Base-by-base conservation (phyloP, 2,797 vertebrate genomes). In the Acestrorhynchus altus region DNA sequence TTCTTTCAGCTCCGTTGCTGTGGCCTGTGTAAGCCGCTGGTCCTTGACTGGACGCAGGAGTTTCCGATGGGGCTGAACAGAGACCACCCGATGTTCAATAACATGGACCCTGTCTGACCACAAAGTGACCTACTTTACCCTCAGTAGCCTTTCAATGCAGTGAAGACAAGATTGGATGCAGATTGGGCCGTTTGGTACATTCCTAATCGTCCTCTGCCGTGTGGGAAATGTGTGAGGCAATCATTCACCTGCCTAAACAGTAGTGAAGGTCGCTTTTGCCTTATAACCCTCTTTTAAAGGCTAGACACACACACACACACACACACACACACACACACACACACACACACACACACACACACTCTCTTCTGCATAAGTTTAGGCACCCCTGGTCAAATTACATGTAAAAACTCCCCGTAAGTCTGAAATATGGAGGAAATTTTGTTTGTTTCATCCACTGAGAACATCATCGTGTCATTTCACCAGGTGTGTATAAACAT, bases 1-100 rank as follows among this genome's bases (percentile, higher is more conserved):
- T 98, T 99, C 89, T 98, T 98, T 88, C 95, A 95, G 56, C 95
- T 98, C 79, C 88, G 94, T 9, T 98, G 96, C 67, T 98, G 96
- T 54, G 97, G 96, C 77, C 82, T 96, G 86, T 93, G 94, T 78
- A 98, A 96, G 80, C 94, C 95, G 0, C 89, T 88, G 1, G 0
- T 90, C 0, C 86, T 96, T 61, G 97, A 99, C 85, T 99, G 97
- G 98, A 96, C 95, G 6, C 95, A 96, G 77, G 96, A 97, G 82
- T 93, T 94, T 47, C 93, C 92, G 0, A 86, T 94, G 39, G 87
- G 89, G 0, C 86, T 94, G 26, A 86, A 87, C 67, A 85, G 87
- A 2, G 93, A 96, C 61, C 92, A 89, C 10, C 70, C 87, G 42
- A 87, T 92, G 81, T 94, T 95, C 57, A 92, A 92, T 61, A 90